Conservation (phyloP, 2,797 vertebrate species). For the Xerus rutilus region DNA sequence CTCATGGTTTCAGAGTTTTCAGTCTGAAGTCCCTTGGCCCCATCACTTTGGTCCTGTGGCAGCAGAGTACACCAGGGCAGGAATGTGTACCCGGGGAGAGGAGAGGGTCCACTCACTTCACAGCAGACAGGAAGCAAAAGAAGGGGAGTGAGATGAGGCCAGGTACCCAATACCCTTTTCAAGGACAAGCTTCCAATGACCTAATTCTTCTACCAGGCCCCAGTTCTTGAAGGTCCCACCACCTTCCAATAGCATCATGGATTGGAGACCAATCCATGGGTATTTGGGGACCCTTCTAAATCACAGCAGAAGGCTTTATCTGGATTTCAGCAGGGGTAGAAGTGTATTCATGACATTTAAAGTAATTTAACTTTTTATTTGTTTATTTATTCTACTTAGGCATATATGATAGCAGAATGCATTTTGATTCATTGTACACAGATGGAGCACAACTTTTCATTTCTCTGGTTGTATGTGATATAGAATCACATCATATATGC, state of each 20-base stretch:
- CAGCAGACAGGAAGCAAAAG: not conserved
- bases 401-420: no score
- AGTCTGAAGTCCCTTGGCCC: not conserved
- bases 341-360: not conserved
- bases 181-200: not conserved
- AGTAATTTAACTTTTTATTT: no score
- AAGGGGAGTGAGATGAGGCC: not conserved
- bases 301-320: not conserved
- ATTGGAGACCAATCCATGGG: not conserved
- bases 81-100: rapidly evolving
- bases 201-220: not conserved
- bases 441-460: no score
- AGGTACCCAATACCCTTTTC: not conserved
- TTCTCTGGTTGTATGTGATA: no score
- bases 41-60: not conserved
- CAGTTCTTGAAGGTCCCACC: not conserved
- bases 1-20: not conserved
- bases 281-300: not conserved
- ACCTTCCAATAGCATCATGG: not conserved
- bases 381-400: no score
- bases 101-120: not conserved
- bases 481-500: no score
- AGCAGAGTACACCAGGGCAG: not conserved
- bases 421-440: no score
- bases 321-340: not conserved